Percentiles rank a stretch among this genome's conserved stretches.
Conservation (phyloP, 2,113 vertebrate genomes). For the Cepphus grylle region DNA sequence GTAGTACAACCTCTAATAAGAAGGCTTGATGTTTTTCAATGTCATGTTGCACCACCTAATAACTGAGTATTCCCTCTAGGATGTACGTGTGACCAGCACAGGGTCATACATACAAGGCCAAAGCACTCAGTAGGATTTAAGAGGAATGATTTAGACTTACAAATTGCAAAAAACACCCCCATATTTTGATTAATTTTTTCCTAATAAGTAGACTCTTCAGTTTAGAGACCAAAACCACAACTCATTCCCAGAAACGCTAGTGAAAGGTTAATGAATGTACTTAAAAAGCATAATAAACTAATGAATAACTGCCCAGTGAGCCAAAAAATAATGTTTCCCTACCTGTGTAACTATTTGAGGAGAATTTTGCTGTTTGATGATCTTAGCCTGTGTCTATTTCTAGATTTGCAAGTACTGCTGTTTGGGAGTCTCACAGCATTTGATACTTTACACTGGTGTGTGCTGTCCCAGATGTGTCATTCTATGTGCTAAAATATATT, state of each 20-base stretch:
- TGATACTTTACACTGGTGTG: too few relatives aligned
- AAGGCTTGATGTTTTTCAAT: too few relatives aligned
- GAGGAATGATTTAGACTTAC: neutral
- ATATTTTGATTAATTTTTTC: neutral
- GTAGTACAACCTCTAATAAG: neutral
- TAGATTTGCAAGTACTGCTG: too few relatives aligned
- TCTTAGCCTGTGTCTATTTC: too few relatives aligned
- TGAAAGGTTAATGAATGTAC: neutral
- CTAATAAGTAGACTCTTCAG: neutral
- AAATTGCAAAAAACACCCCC: neutral
- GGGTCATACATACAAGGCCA: neutral
- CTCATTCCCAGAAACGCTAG: neutral
- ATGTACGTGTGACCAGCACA: neutral
- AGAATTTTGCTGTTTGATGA: too few relatives aligned
- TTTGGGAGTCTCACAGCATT: too few relatives aligned
- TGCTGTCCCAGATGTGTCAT: too few relatives aligned
- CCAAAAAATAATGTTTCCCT: neutral
- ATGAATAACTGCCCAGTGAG: neutral
- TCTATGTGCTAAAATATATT: too few relatives aligned
- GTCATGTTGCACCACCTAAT: neutral
- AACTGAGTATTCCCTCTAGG: neutral
- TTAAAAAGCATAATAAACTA: neutral
- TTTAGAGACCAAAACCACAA: neutral
- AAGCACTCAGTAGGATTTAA: neutral
- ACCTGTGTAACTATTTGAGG: neutral